A percentile compares a stretch with the other conserved stretches of the same genome.
Conservation (phyloP, 2,888 invertebrate species). For the Melinaea marsaeus region DNA sequence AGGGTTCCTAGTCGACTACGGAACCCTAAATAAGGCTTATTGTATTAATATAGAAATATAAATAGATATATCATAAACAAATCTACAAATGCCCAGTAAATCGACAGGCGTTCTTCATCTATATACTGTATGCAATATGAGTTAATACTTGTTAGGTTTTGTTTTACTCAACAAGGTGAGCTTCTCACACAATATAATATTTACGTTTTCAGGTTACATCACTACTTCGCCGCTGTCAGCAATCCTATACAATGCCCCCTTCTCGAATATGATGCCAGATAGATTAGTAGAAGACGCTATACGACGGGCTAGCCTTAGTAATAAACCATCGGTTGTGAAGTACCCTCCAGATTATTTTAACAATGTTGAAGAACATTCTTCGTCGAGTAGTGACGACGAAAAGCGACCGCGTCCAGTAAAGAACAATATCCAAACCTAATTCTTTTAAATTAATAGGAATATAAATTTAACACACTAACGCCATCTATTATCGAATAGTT, state of each 20-base stretch:
- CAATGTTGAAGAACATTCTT: constrained; percentile 51
- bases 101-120: too few relatives aligned
- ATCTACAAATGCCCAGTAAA: too few relatives aligned
- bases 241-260: constrained; percentile 46
- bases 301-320: constrained; percentile 60
- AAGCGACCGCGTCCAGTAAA: constrained; percentile 32
- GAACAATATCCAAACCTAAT: constrained; percentile 25
- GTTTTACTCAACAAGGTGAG: not conserved
- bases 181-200: not conserved
- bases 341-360: constrained; percentile 68
- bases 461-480: constrained; percentile 34
- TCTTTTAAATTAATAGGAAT: constrained; percentile 2
- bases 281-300: constrained; percentile 66
- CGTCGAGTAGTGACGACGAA: constrained; percentile 65
- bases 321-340: constrained; percentile 59
- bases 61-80: too few relatives aligned
- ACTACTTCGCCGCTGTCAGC: constrained; percentile 46
- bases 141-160: not conserved
- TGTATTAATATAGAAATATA: too few relatives aligned
- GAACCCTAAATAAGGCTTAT: too few relatives aligned
- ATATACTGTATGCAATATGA: too few relatives aligned
- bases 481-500: constrained; percentile 52
- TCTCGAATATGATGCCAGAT: constrained; percentile 52
- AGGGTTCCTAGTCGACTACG: too few relatives aligned
- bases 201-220: constrained; percentile 47